phyloP scores from a whole-genome alignment of 2,888 invertebrate genomes.

The Diaphora mendica region DNA sequence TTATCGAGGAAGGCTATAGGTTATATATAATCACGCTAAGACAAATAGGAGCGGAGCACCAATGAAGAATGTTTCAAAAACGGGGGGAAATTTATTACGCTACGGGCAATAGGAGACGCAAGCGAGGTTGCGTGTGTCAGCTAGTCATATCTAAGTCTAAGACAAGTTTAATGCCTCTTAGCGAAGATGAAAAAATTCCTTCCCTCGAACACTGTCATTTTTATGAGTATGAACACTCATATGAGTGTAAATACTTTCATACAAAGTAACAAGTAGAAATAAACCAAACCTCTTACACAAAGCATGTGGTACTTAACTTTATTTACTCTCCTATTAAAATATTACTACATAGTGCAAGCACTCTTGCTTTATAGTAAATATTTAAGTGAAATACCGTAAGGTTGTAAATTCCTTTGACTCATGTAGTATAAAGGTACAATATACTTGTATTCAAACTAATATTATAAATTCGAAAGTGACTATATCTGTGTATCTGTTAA shows the following conservation, averaged over 20 bases:
- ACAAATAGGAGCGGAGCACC: too few relatives aligned
- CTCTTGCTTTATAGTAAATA: not conserved
- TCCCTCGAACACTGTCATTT: not conserved
- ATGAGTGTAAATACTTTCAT: not conserved
- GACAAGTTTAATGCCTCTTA: not conserved
- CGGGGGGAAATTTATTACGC: too few relatives aligned
- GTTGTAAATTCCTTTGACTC: not conserved
- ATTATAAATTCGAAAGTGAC: too few relatives aligned
- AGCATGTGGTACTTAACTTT: not conserved
- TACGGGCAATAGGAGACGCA: too few relatives aligned
- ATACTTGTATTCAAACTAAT: too few relatives aligned
- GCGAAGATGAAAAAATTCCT: not conserved
- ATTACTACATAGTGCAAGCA: not conserved
- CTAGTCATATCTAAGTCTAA: not conserved
- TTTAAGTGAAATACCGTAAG: not conserved
- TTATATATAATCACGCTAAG: too few relatives aligned
- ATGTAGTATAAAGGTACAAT: not conserved
- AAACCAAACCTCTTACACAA: not conserved
- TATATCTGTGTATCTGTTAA: too few relatives aligned
- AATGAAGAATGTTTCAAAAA: too few relatives aligned
- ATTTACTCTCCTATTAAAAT: not conserved
- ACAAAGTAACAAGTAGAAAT: not conserved
- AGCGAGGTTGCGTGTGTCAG: too few relatives aligned
- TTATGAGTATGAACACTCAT: not conserved
- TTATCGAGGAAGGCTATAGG: too few relatives aligned